Base-by-base conservation (phyloP, 2,797 vertebrate genomes). In the Pseudomugil gertrudae region DNA sequence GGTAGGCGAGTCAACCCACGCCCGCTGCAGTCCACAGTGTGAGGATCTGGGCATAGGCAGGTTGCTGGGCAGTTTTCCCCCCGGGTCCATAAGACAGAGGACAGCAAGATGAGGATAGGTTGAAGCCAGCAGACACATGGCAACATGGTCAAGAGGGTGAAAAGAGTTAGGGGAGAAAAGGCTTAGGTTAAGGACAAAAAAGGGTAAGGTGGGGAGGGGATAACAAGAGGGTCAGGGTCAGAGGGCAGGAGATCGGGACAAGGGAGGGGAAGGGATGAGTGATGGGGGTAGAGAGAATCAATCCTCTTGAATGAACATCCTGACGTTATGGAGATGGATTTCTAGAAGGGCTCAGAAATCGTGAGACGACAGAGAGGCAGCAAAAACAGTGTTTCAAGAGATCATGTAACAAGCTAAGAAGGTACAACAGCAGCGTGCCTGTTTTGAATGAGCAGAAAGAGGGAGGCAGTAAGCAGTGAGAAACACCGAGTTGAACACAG, bases 1-100 rank as follows among this genome's bases (percentile, higher is more conserved):
- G 97, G 97, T 69, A 99, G 93, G 69, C 93, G 94, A 53, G 95
- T 96, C 71, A 99, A 95, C 68, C 96, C 96, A 19, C 94, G 95
- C 58, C 95, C 96, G 58, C 95, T 95, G 93, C 98, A 99, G 89
- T 99, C 96, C 90, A 99, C 96, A 9, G 97, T 98, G 93, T 98
- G 97, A 70, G 95, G 95, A 90, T 97, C 97, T 72, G 94, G 93
- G 91, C 98, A 99, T 85, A 94, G 85, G 90, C 98, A 99, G 87
- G 85, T 94, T 26, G 90, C 83, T 68, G 97, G 97, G 91, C 98
- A 99, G 66, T 93, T 94, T 75, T 93, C 92, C 85, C 92, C 96
- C 86, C 65, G 86, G 82, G 89, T 92, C 90, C 92, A 92, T 58
- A 84, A 88, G 29, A 92, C 89, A 26, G 94, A 91, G 78, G 93